These are phyloP conservation scores for Pentalonia nigronervosa DNA, from an alignment of 1,140 invertebrate genomes.

Conservation along the genomic window DNA sequence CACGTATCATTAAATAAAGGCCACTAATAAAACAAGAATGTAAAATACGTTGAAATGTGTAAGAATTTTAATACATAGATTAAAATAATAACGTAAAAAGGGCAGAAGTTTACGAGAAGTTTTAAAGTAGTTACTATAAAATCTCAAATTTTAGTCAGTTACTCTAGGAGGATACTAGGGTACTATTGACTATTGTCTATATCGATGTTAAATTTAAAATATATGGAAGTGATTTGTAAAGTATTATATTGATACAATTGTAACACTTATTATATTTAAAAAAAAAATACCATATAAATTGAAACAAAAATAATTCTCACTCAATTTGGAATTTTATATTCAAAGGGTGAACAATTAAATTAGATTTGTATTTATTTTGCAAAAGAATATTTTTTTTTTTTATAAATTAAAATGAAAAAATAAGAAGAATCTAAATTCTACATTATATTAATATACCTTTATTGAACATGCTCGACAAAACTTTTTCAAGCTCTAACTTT, in stretches of 20 bases:
- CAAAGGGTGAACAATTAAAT: neutral
- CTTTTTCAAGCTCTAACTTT: too few species aligned
- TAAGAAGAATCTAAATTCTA: too few species aligned
- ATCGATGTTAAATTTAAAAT: too few species aligned
- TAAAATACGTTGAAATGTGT: neutral
- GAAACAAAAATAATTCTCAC: neutral
- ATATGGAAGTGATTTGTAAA: neutral
- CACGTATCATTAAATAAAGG: too few species aligned
- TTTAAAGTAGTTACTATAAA: too few species aligned
- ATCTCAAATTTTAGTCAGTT: neutral
- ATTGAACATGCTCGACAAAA: too few species aligned
- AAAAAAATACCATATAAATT: too few species aligned
- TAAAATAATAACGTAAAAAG: neutral
- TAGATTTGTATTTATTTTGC: neutral
- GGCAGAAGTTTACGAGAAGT: fast-evolving
- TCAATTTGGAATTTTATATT: too few species aligned
- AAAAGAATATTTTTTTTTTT: neutral
- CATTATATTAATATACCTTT: too few species aligned
- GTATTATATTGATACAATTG: neutral
- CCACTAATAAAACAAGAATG: neutral
- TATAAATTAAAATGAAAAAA: neutral
- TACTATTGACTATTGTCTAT: neutral
- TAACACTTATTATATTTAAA: neutral
- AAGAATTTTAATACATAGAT: neutral
- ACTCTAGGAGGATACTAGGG: neutral